These are phyloP conservation scores for Okapia johnstoni DNA, from an alignment of 2,113 vertebrate species.

Conservation along the genomic window DNA sequence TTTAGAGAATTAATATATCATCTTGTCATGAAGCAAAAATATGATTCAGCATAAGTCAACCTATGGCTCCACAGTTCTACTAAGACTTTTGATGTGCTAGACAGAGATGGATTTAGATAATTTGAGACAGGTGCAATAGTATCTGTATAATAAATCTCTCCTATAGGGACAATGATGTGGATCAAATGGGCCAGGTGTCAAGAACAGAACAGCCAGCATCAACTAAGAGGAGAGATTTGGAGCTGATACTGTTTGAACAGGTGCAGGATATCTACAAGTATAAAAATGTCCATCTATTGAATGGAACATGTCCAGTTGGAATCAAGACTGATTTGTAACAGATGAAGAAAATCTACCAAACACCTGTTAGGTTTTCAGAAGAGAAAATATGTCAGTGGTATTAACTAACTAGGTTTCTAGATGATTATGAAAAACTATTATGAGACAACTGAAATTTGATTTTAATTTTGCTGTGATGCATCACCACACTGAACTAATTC, in stretches of 20 bases:
- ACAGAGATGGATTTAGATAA: slow-evolving; percentile 42
- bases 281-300: slow-evolving; percentile 17
- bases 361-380: slow-evolving; percentile 72
- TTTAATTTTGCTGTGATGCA: not conserved
- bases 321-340: slow-evolving; percentile 56
- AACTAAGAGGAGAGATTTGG: not conserved
- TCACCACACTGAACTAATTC: not conserved
- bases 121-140: slow-evolving; percentile 54
- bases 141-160: slow-evolving; percentile 51
- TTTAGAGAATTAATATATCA: not conserved
- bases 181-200: slow-evolving; percentile 67
- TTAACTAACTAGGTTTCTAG: slow-evolving; percentile 60
- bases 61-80: not conserved
- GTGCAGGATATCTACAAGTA: slow-evolving; percentile 21
- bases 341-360: slow-evolving; percentile 75
- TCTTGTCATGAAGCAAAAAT: slow-evolving; percentile 23
- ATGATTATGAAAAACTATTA: slow-evolving; percentile 45
- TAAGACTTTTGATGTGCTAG: not conserved
- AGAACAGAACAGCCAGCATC: slow-evolving; percentile 54
- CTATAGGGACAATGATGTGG: slow-evolving; percentile 30
- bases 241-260: slow-evolving; percentile 62
- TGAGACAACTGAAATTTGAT: slow-evolving; percentile 36
- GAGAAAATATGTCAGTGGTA: slow-evolving; percentile 33
- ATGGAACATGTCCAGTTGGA: slow-evolving; percentile 69
- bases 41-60: not conserved